Evolutionary conservation across 2,888 invertebrate genomes (phyloP), one percentile per base, ranked within the genome.

Genomic region (Caenorhabditis sp.): DNA sequence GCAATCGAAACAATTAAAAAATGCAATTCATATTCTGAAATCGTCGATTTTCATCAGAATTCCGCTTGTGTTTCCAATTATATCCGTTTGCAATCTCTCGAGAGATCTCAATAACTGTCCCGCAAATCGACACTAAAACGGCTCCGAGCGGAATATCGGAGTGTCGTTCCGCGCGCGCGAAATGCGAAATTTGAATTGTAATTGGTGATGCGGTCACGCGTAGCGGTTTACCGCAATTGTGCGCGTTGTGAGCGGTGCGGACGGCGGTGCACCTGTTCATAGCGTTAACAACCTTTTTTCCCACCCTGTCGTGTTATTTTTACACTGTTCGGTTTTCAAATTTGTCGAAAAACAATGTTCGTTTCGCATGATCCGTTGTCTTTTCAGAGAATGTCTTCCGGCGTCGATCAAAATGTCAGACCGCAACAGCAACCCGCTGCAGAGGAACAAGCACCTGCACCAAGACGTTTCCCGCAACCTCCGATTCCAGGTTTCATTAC

Each of bases 161-260:
- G 64, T 64, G 72, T 72, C 72, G 72, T 72, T 58, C 22, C 22
- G 56, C 20, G 72, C 72, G 72, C 50, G 47, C 50, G 22, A 64
- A 56, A 18, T 47, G 47, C 50, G 22, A 64, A 56, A 18, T 47
- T 58, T 32, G 50, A 64, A 69, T 32, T 11, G 13, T 26, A 62
- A 61, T 24, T 28, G 56, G 20, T 32, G 3, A 9, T 50, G 47
- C n/a, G 44, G 15, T n/a, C n/a, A n/a, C n/a, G n/a, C n/a, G n/a
- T n/a, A n/a, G n/a, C 61, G 1, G 1, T 62, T 62, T 62, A n/a
- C 47, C 61, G 61, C 61, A 47, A 9, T 32, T 6, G 9, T 9
- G 9, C 32, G 32, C 32, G n/a, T n/a, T n/a, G n/a, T n/a, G n/a
- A 4, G 32, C 32, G 4, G 5, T 32, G 4, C 32, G 32, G 5